Base-by-base conservation (phyloP, 1,140 invertebrate genomes). In the Phymorhynchus buccinoides region DNA sequence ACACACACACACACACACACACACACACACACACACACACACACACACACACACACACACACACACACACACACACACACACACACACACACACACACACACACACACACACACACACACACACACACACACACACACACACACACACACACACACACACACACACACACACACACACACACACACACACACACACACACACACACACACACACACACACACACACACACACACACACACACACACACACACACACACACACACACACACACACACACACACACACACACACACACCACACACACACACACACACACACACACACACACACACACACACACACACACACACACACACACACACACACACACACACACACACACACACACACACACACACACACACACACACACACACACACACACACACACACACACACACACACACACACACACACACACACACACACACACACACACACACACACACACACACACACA, bases 1-100 rank as follows among this genome's bases (percentile, higher is more conserved):
- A n/a, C n/a, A n/a, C n/a, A n/a, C n/a, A n/a, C n/a, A n/a, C n/a
- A n/a, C 48, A 35, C n/a, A 79, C 37, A 80, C 4, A 79, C n/a
- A 62, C 37, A 84, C 22, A 77, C 42, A 75, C 71, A 84, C 48
- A 77, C 68, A 77, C 71, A 84, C 71, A 84, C 41, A 84, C 42
- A 84, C 68, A 84, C 42, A 84, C 30, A 84, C 39, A 75, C 42
- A 85, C 39, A 68, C 1, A 79, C 52, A 85, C 48, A 85, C 52
- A 66, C 35, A 83, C n/a, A 83, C 48, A 85, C 39, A 66, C 75
- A 85, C 48, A 79, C 52, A 79, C 39, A 41, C 39, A 85, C 48
- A 80, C 48, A 52, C 48, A 52, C 48, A n/a, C n/a, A n/a, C n/a
- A n/a, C n/a, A n/a, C n/a, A n/a, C n/a, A n/a, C n/a, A n/a, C n/a